Percentiles rank a stretch among this genome's conserved stretches.
Conservation (phyloP, 2,888 invertebrate genomes). For the Timema cristinae region DNA sequence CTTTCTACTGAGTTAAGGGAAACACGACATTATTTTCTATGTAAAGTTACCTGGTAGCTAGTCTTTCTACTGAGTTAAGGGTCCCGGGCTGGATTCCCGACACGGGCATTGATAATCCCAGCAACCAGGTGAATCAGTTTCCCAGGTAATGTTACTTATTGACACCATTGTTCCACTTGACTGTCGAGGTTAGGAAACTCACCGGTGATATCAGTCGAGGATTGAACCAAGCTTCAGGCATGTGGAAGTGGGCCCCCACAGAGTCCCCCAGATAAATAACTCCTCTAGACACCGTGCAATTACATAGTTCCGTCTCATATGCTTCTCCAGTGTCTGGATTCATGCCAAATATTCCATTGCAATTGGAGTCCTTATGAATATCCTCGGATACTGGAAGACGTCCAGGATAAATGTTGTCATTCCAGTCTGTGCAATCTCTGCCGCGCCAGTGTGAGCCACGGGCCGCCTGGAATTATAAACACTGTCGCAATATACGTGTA, state of each 20-base stretch:
- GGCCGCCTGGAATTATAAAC: conserved; percentile 25
- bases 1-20: no score
- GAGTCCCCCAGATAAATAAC: conserved; percentile 45
- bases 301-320: conserved; percentile 38
- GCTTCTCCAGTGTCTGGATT: conserved; percentile 33
- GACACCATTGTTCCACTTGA: no score
- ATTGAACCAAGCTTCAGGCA: conserved; percentile 47
- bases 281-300: conserved; percentile 35
- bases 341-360: conserved; percentile 41
- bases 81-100: no score
- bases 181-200: conserved; percentile 12
- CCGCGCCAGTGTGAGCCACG: conserved; percentile 42
- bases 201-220: conserved; percentile 41
- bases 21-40: no score
- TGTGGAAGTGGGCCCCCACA: conserved; percentile 50
- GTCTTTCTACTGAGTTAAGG: no score
- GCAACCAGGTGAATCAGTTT: no score
- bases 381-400: conserved; percentile 35
- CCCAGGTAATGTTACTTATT: no score
- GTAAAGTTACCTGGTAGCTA: no score
- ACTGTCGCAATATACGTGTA: no score
- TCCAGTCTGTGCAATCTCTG: conserved; percentile 39
- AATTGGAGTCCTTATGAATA: conserved; percentile 37
- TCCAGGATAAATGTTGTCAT: conserved; percentile 38
- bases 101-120: no score